A percentile compares a stretch with the other conserved stretches of the same genome.
Evolutionary conservation across 2,113 vertebrate species (phyloP).

Genomic region (Thunnus maccoyii): DNA sequence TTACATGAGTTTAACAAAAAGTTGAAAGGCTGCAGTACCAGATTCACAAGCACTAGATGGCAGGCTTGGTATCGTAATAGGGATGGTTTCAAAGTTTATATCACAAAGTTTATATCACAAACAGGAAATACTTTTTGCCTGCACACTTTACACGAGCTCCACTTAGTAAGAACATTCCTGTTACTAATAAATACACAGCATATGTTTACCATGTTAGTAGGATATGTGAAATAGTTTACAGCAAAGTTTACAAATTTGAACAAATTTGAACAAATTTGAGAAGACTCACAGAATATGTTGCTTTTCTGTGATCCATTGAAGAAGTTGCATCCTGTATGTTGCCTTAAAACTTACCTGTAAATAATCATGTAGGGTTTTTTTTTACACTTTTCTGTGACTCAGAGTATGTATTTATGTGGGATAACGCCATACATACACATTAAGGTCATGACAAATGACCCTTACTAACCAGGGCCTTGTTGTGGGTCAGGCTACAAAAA

Average conservation of each 20-base stretch:
- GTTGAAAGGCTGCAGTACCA: conserved; percentile 11
- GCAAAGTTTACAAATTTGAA: background rate
- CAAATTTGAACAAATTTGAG: background rate
- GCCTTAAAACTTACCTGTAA: background rate
- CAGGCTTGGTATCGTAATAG: conserved; percentile 63
- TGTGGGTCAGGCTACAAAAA: conserved; percentile 57
- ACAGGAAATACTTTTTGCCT: conserved; percentile 35
- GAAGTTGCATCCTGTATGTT: background rate
- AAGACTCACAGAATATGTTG: background rate
- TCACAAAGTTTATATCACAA: background rate
- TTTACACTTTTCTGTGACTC: background rate
- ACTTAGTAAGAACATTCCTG: conserved; percentile 28
- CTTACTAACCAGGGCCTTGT: background rate
- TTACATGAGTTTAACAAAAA: background rate
- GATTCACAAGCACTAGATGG: conserved; percentile 74
- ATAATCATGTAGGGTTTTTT: background rate
- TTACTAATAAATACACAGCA: background rate
- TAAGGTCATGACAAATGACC: conserved; percentile 46
- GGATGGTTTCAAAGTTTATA: background rate
- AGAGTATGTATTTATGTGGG: background rate
- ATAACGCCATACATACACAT: background rate
- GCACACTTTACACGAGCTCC: conserved; percentile 7
- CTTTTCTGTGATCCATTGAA: background rate
- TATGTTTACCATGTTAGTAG: background rate
- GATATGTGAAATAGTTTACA: background rate